These are phyloP conservation scores for Luehdorfia chinensis DNA, from an alignment of 1,140 invertebrate genomes.

Conservation along the genomic window DNA sequence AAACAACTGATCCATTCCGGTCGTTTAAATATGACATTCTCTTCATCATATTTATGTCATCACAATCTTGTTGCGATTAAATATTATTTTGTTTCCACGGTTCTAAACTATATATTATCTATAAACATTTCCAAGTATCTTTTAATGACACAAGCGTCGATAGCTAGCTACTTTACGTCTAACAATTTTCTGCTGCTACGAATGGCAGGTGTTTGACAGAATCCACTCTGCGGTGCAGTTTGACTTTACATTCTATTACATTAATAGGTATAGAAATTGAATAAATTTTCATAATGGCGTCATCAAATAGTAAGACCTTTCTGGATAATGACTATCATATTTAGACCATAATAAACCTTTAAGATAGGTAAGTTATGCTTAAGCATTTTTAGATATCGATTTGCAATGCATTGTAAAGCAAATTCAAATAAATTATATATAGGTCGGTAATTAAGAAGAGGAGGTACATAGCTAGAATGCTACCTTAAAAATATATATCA, in stretches of 20 bases:
- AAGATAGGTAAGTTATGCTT: too few species aligned
- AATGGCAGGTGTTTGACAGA: slow-evolving; percentile 24
- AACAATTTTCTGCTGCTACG: slow-evolving; percentile 9
- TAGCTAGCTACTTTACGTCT: not conserved
- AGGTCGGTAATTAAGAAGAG: too few species aligned
- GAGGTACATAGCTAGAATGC: too few species aligned
- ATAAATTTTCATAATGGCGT: slow-evolving; percentile 21
- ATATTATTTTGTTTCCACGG: not conserved
- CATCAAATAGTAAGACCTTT: not conserved
- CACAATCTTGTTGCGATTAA: too few species aligned
- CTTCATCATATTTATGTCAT: too few species aligned
- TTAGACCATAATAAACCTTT: not conserved
- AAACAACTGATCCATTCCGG: too few species aligned
- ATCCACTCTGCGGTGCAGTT: slow-evolving; percentile 19
- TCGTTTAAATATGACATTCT: too few species aligned
- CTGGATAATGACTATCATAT: not conserved
- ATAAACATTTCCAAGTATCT: slow-evolving; percentile 14
- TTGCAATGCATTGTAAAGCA: too few species aligned
- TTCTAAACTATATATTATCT: slow-evolving; percentile 13
- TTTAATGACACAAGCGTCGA: not conserved
- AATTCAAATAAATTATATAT: too few species aligned
- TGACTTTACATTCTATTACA: not conserved
- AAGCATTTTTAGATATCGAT: too few species aligned
- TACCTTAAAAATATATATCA: too few species aligned
- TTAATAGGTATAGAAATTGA: slow-evolving; percentile 16